Evolutionary conservation across 2,888 invertebrate genomes (phyloP).

Genomic region (Hirtodrosophila duncani): DNA sequence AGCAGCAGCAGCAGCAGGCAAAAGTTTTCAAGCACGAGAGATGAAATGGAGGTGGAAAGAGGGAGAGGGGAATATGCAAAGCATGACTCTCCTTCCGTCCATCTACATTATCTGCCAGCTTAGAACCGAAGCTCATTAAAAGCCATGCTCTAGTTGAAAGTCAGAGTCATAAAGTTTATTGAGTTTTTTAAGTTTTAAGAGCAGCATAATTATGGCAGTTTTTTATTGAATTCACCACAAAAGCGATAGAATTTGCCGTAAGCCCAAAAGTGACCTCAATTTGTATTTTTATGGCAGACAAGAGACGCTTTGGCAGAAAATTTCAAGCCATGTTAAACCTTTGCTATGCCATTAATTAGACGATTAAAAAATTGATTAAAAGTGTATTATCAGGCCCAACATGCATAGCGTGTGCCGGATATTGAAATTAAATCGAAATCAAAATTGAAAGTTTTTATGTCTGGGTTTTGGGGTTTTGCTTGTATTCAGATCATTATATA

Average conservation of each 20-base stretch:
- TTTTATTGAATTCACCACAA: conserved; percentile 22
- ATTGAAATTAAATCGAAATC: conserved; percentile 13
- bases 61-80: no score
- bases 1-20: conserved; percentile 12
- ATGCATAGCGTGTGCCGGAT: conserved; percentile 20
- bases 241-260: conserved; percentile 3
- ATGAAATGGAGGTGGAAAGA: no score
- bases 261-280: conserved; percentile 37
- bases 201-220: conserved; percentile 21
- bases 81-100: no score
- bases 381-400: conserved; percentile 9
- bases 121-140: conserved; percentile 44
- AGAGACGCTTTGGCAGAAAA: no score
- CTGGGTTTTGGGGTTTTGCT: conserved; percentile 9
- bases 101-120: no score
- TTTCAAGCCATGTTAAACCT: no score
- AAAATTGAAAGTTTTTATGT: conserved; percentile 20
- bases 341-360: conserved; percentile 29
- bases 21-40: no score
- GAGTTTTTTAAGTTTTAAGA: conserved; percentile 13
- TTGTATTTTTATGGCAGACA: no score
- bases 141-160: conserved; percentile 52
- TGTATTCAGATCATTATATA: conserved; percentile 1
- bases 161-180: conserved; percentile 28
- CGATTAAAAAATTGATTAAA: conserved; percentile 9